phyloP scores from a whole-genome alignment of 2,888 invertebrate genomes.

The Drosophila borborema region DNA sequence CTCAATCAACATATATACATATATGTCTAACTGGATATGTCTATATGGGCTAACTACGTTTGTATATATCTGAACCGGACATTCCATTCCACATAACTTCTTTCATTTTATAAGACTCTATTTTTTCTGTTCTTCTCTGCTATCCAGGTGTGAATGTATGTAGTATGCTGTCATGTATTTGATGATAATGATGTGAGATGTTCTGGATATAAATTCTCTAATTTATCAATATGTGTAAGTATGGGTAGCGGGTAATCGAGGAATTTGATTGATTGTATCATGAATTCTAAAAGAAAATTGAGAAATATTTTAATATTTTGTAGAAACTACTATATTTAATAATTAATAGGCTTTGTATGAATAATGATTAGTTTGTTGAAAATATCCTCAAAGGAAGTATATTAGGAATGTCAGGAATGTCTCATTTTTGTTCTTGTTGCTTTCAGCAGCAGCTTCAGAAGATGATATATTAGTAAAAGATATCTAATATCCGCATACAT shows the following conservation, averaged over 20 bases:
- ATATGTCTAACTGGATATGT: slow-evolving; percentile 2
- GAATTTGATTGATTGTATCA: too few species aligned
- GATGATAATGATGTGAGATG: not conserved
- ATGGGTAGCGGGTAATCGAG: not conserved
- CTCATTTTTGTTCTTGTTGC: too few species aligned
- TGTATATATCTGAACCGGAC: not conserved
- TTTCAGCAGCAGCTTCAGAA: too few species aligned
- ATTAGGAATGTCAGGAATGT: too few species aligned
- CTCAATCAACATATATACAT: slow-evolving; percentile 1
- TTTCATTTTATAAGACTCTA: not conserved
- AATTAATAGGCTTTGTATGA: not conserved
- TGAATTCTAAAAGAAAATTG: not conserved
- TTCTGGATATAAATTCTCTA: not conserved
- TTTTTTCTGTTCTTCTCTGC: not conserved
- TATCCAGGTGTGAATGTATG: slow-evolving; percentile 5
- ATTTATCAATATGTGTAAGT: not conserved
- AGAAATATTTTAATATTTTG: not conserved
- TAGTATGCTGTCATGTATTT: not conserved
- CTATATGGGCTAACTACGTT: slow-evolving; percentile 14
- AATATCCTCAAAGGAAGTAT: too few species aligned
- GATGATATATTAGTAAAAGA: too few species aligned
- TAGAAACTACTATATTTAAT: not conserved
- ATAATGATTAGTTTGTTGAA: not conserved
- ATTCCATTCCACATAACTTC: not conserved
- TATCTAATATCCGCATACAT: too few species aligned